Evolutionary conservation across 2,797 vertebrate species (phyloP).

Genomic region (Gobio occitaniae): DNA sequence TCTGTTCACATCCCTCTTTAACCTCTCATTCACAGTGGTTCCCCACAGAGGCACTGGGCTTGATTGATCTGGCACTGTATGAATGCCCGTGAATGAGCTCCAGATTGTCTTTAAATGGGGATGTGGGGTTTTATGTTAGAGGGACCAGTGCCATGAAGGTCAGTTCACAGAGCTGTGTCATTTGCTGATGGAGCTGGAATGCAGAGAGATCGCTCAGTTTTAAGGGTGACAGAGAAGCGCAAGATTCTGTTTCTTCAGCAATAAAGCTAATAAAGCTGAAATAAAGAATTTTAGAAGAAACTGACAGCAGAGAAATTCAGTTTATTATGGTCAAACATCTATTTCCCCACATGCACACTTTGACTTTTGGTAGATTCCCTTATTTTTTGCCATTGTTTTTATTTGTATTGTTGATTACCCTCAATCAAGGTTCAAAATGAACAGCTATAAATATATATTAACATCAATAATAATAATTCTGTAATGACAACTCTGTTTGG

Average conservation of each 20-base stretch:
- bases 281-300: slow-evolving; percentile 1
- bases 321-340: neutral
- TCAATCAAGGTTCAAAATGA: neutral
- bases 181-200: slow-evolving; percentile 47
- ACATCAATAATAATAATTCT: neutral
- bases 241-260: slow-evolving; percentile 19
- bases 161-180: slow-evolving; percentile 51
- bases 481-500: neutral
- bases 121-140: slow-evolving; percentile 52
- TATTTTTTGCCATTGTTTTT: neutral
- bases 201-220: slow-evolving; percentile 33
- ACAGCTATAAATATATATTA: neutral
- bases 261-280: slow-evolving; percentile 16
- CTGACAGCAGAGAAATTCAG: neutral
- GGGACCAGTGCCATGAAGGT: slow-evolving; percentile 46
- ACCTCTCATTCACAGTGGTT: slow-evolving; percentile 53
- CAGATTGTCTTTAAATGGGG: slow-evolving; percentile 54
- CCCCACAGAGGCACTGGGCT: slow-evolving; percentile 45
- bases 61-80: slow-evolving; percentile 53
- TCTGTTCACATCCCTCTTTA: slow-evolving; percentile 53
- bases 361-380: neutral
- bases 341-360: neutral
- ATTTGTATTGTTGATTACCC: neutral
- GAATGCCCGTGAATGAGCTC: slow-evolving; percentile 53
- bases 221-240: slow-evolving; percentile 30